These are phyloP conservation scores for Hypsibius dujardini DNA, from an alignment of 1,140 invertebrate species.

Conservation along the genomic window DNA sequence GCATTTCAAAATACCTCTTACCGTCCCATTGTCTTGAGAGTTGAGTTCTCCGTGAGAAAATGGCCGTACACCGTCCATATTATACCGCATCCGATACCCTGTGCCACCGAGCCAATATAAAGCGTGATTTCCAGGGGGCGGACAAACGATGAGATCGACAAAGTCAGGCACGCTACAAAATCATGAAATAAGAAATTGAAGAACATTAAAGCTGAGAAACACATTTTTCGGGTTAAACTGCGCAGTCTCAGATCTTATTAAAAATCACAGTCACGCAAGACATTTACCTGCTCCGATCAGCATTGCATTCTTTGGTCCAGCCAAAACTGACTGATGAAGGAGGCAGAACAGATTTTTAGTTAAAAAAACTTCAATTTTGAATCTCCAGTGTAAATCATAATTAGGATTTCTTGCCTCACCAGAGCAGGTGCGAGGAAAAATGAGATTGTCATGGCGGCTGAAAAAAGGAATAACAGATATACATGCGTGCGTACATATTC, in stretches of 20 bases:
- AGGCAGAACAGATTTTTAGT: too few relatives aligned
- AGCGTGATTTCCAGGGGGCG: not conserved
- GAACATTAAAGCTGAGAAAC: too few relatives aligned
- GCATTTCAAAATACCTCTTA: not conserved
- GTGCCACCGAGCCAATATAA: not conserved
- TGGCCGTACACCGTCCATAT: conserved; percentile 12
- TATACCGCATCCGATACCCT: not conserved
- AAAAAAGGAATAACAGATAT: too few relatives aligned
- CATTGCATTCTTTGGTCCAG: not conserved
- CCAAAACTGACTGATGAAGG: not conserved
- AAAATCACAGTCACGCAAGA: too few relatives aligned
- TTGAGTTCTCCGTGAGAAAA: not conserved
- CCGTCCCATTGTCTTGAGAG: not conserved
- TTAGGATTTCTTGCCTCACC: too few relatives aligned
- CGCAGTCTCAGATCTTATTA: too few relatives aligned
- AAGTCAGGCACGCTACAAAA: not conserved
- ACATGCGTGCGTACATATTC: too few relatives aligned
- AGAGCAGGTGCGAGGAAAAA: too few relatives aligned
- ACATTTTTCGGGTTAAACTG: too few relatives aligned
- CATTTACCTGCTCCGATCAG: conserved; percentile 1
- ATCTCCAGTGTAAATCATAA: too few relatives aligned
- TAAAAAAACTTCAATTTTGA: too few relatives aligned
- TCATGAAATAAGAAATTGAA: too few relatives aligned
- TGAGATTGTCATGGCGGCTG: not conserved
- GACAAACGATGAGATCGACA: not conserved